phyloP scores from a whole-genome alignment of 2,797 vertebrate genomes.

The Buceros bicornis region DNA sequence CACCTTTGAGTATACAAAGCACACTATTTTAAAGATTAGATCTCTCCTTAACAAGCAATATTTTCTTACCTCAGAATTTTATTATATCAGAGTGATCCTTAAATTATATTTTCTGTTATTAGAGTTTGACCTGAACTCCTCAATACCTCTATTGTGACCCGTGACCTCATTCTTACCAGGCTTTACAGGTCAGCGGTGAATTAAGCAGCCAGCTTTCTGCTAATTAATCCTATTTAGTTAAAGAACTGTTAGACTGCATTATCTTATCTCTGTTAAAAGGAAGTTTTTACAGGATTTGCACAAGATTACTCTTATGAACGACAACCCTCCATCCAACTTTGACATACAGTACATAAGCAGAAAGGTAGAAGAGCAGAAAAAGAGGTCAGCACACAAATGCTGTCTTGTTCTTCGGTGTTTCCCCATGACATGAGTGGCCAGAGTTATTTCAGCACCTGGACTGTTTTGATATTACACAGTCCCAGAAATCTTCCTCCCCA shows the following conservation, averaged over 20 bases:
- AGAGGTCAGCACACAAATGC: not conserved
- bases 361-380: constrained; percentile 37
- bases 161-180: constrained; percentile 68
- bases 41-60: constrained; percentile 49
- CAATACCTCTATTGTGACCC: constrained; percentile 78
- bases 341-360: not conserved
- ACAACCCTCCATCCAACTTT: constrained; percentile 24
- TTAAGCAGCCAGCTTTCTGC: constrained; percentile 79
- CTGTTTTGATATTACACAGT: not conserved
- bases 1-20: constrained; percentile 33
- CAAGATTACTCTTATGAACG: constrained; percentile 70
- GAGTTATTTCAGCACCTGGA: not conserved
- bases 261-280: constrained; percentile 78
- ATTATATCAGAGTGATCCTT: constrained; percentile 71
- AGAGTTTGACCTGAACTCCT: constrained; percentile 71
- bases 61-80: constrained; percentile 63
- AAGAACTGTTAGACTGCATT: constrained; percentile 77
- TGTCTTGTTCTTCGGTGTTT: not conserved
- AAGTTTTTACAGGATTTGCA: constrained; percentile 75
- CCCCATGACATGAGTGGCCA: not conserved
- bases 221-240: constrained; percentile 82
- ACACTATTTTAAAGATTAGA: constrained; percentile 63
- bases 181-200: constrained; percentile 79
- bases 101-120: constrained; percentile 55
- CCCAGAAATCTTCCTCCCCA: not conserved